Conservation (phyloP, 2,888 invertebrate genomes). For the Chromoteleia sp. region DNA sequence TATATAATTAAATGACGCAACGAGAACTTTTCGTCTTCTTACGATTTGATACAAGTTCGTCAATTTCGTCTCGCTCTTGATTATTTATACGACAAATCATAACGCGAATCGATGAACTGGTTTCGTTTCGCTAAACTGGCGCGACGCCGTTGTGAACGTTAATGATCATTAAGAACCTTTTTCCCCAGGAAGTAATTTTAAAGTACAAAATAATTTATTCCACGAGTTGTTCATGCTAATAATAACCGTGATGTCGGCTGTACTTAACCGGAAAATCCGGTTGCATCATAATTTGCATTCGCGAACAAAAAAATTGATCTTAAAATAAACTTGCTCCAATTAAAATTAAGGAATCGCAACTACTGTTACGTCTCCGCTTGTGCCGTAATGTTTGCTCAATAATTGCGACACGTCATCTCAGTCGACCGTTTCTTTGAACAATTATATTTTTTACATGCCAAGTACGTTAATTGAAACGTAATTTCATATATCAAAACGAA, state of each 20-base stretch:
- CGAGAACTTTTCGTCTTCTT: too few relatives aligned
- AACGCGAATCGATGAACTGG: constrained; percentile 40
- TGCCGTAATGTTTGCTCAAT: constrained; percentile 15
- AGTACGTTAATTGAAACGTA: too few relatives aligned
- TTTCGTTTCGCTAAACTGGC: constrained; percentile 47
- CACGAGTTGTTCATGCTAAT: constrained; percentile 48
- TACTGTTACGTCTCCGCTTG: constrained; percentile 29
- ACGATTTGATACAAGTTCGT: too few relatives aligned
- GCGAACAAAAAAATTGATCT: constrained; percentile 43
- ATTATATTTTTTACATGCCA: too few relatives aligned
- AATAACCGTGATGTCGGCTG: constrained; percentile 44
- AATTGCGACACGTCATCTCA: not conserved
- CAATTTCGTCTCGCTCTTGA: constrained; percentile 10
- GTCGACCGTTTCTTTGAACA: too few relatives aligned
- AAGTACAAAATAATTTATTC: constrained; percentile 62
- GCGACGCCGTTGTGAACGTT: constrained; percentile 30
- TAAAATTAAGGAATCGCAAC: constrained; percentile 54
- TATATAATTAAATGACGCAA: too few relatives aligned
- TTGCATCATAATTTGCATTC: constrained; percentile 55
- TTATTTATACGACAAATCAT: constrained; percentile 34
- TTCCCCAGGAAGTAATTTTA: constrained; percentile 40
- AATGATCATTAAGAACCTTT: constrained; percentile 46
- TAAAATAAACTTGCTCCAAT: constrained; percentile 55
- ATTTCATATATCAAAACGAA: too few relatives aligned
- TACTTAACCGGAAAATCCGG: constrained; percentile 60